Conservation (phyloP, 2,888 invertebrate species). For the Thelaira solivaga region DNA sequence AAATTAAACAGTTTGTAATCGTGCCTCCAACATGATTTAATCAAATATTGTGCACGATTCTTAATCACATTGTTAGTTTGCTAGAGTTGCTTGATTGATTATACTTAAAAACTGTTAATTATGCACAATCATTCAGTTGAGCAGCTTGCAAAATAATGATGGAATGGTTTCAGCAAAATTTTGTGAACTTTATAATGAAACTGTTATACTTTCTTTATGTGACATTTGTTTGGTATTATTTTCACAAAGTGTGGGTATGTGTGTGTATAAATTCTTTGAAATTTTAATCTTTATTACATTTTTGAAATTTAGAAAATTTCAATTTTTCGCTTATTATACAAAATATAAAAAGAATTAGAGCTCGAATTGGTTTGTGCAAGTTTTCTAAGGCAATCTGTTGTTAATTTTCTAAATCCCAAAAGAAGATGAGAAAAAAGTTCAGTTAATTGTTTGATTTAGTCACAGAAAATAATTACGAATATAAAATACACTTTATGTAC, state of each 20-base stretch:
- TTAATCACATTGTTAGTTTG: no score
- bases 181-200: no score
- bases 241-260: no score
- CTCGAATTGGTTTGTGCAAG: no score
- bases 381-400: conserved; percentile 53
- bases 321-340: conserved; percentile 55
- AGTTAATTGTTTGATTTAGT: conserved; percentile 55
- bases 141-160: no score
- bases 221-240: neutral
- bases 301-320: conserved; percentile 15
- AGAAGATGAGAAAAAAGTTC: neutral
- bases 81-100: no score
- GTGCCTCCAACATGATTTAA: no score
- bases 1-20: no score
- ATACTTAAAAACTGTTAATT: no score
- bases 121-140: no score
- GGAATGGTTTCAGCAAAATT: no score
- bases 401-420: conserved; percentile 25
- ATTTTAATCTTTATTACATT: conserved; percentile 17
- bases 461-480: conserved; percentile 54
- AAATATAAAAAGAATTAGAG: conserved; percentile 47
- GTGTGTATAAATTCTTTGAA: neutral
- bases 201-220: neutral
- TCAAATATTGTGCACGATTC: no score
- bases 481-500: conserved; percentile 19